Evolutionary conservation across 2,888 invertebrate genomes (phyloP), one percentile per base, ranked within the genome.

Genomic region (Malacosoma neustria): DNA sequence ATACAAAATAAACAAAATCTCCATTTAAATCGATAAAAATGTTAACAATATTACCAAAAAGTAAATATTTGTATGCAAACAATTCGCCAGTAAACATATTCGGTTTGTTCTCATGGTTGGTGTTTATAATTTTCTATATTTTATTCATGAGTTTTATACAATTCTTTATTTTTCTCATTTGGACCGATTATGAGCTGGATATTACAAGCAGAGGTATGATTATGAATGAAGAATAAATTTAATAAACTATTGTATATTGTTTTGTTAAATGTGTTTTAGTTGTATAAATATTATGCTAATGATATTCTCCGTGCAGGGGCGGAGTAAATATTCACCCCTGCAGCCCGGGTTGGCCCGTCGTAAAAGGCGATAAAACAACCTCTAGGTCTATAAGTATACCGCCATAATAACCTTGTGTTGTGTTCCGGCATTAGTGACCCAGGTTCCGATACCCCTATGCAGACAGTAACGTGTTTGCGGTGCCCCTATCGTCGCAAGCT

Each of bases 71-170:
- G 0, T 79, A 61, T 40, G 45, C 61, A 0, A 11, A 44, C 0
- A 51, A 51, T 1, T 57, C 72, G 12, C 52, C 69, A 30, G 43
- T 67, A 0, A 61, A 71, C 2, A 3, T 67, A 0, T 39, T 62
- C 1, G 76, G 72, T 12, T 36, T 66, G 0, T 6, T 63, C 2
- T 54, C 44, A 43, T 75, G 65, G 65, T 41, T 58, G 3, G 33
- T 57, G 0, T 61, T 61, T 4, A 48, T 74, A 1, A 3, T 60
- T 0, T 3, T 69, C 0, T 61, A 71, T 32, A 57, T 77, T 5
- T 14, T 72, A 1, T 4, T 79, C 1, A 80, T 80, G 72, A 52
- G 49, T 14, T 45, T 46, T 1, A 42, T 66, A 0, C 68, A 73
- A 43, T 77, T 67, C 39, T 32, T 71, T 0, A 53, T 77, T 34